Evolutionary conservation across 2,888 invertebrate genomes (phyloP), one percentile per base, ranked within the genome.

Genomic region (Acronicta alni): DNA sequence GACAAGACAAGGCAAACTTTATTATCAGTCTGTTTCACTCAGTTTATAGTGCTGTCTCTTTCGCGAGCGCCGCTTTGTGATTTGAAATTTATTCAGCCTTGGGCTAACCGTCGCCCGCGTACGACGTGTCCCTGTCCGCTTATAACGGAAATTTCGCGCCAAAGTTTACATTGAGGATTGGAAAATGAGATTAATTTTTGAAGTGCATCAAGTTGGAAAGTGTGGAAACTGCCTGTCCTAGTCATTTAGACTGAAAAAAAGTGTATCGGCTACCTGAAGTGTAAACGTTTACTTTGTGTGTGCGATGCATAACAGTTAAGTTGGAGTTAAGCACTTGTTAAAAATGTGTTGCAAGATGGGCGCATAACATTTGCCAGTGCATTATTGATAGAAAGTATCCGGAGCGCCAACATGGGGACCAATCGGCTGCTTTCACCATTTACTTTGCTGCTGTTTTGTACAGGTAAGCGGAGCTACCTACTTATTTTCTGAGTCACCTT

Each of bases 371-470:
- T 86, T 82, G 76, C 77, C 72, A 82, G 84, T 81, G 84, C 77
- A 83, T 81, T 82, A 81, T 79, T 82, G 80, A 82, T 85, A 89
- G 89, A 92, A 92, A 91, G 91, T 91, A 83, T 80, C 77, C 74
- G 82, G 80, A 83, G 75, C 83, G 79, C 71, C 81, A 85, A 83
- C 84, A 93, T 93, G 93, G 87, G 87, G 87, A 86, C 80, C 86
- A 81, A 86, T 81, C 82, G 89, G 87, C 86, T 88, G 90, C 91
- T 93, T 92, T 93, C 92, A 88, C 92, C 89, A 81, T 86, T 91
- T 84, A 87, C 86, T 85, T 86, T 90, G 88, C 84, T 92, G 89
- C 84, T 92, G 87, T 89, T 92, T 86, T 92, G 91, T 88, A 84
- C 92, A 91, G 93, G 93, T 94, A 93, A 93, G 92, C 86, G 87